Conservation (phyloP, 2,888 invertebrate genomes). For the Rotaria macrura region DNA sequence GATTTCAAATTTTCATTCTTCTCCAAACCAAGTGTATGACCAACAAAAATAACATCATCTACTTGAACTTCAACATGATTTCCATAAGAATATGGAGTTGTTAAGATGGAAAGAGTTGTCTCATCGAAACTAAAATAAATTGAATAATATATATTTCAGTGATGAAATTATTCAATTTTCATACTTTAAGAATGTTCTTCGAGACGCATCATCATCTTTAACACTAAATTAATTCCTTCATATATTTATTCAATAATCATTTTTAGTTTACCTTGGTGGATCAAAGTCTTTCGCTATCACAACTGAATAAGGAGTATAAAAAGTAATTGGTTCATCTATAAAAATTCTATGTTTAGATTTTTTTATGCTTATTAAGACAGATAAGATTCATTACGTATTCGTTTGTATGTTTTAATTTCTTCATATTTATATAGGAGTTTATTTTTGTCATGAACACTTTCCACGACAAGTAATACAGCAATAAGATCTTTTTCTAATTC, state of each 20-base stretch:
- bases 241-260: neutral
- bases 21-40: neutral
- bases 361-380: neutral
- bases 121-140: neutral
- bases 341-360: neutral
- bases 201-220: neutral
- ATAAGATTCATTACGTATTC: neutral
- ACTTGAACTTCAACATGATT: slow-evolving; percentile 9
- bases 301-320: neutral
- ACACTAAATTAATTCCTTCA: neutral
- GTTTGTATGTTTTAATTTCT: neutral
- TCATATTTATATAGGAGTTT: slow-evolving; percentile 19
- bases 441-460: neutral
- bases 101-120: neutral
- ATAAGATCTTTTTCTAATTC: slow-evolving; percentile 15
- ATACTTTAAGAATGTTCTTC: neutral
- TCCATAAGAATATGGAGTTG: neutral
- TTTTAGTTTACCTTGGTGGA: neutral
- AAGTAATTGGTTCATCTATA: neutral
- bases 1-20: neutral
- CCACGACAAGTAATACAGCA: neutral
- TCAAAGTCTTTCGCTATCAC: neutral
- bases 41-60: slow-evolving; percentile 11
- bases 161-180: neutral
- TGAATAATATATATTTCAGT: neutral